phyloP scores from a whole-genome alignment of 2,113 vertebrate species.

The Vicugna pacos region DNA sequence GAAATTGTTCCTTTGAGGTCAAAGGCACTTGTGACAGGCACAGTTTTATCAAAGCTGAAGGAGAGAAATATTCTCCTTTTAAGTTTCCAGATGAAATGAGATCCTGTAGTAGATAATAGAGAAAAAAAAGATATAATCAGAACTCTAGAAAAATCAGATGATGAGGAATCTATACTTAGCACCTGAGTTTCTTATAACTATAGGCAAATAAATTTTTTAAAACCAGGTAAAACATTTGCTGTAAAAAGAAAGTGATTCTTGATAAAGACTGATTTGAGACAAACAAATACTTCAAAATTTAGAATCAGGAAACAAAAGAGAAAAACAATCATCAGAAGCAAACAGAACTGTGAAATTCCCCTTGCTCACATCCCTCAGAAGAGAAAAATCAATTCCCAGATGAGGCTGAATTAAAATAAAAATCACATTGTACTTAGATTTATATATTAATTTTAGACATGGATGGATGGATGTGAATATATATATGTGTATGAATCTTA shows the following conservation, averaged over 20 bases:
- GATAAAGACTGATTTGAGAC: background rate
- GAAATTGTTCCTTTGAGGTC: constrained; percentile 65
- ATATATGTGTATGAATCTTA: background rate
- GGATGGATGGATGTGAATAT: background rate
- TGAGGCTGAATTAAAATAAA: background rate
- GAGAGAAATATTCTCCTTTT: constrained; percentile 19
- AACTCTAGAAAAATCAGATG: background rate
- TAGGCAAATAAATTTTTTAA: background rate
- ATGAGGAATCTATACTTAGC: background rate
- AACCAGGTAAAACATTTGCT: background rate
- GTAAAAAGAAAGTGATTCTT: background rate
- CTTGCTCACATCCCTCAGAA: background rate
- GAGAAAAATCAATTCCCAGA: background rate
- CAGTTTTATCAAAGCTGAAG: constrained; percentile 45
- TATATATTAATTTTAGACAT: background rate
- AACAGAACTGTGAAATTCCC: background rate
- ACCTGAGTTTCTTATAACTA: background rate
- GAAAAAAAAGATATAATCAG: background rate
- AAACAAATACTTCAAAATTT: background rate
- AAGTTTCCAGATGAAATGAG: constrained; percentile 25
- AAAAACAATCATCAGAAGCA: background rate
- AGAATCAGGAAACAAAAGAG: background rate
- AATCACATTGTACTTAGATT: background rate
- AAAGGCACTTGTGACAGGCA: constrained; percentile 53
- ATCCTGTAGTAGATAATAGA: background rate